These are phyloP conservation scores for Orthosia gothica DNA, from an alignment of 2,888 invertebrate genomes.

Conservation along the genomic window DNA sequence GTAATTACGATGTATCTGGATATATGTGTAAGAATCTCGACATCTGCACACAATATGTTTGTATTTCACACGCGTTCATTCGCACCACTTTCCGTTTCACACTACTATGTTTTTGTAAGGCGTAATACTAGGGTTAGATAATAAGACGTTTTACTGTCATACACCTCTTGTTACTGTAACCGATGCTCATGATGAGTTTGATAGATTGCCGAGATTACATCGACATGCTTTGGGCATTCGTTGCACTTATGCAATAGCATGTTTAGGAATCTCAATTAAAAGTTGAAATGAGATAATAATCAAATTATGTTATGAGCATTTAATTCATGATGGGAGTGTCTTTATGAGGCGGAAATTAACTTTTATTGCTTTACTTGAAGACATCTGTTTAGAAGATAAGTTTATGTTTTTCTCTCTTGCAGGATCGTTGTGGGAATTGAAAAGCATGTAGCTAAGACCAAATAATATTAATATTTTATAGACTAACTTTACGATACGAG, in stretches of 20 bases:
- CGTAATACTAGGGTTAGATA: constrained; percentile 69
- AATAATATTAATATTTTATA: not conserved
- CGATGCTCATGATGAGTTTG: constrained; percentile 63
- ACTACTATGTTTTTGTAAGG: constrained; percentile 69
- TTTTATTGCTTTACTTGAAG: constrained; percentile 17
- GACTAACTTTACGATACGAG: not conserved
- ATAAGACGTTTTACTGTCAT: constrained; percentile 64
- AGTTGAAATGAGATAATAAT: constrained; percentile 43
- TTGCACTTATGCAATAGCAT: constrained; percentile 54
- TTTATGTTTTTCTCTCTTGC: constrained; percentile 18
- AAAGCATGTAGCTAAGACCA: not conserved
- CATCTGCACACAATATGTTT: constrained; percentile 81
- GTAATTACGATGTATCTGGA: constrained; percentile 54
- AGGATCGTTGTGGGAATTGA: not conserved
- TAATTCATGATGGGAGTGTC: constrained; percentile 35
- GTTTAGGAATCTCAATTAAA: constrained; percentile 44
- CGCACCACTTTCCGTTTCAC: constrained; percentile 86
- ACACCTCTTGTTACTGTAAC: constrained; percentile 51
- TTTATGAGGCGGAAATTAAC: constrained; percentile 32
- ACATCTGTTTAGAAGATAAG: constrained; percentile 13
- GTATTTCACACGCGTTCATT: constrained; percentile 85
- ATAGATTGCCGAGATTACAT: constrained; percentile 65
- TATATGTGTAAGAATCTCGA: constrained; percentile 62
- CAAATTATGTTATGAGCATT: constrained; percentile 40
- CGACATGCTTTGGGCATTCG: constrained; percentile 55